Conservation (phyloP, 2,113 vertebrate species). For the Marmota flaviventris region DNA sequence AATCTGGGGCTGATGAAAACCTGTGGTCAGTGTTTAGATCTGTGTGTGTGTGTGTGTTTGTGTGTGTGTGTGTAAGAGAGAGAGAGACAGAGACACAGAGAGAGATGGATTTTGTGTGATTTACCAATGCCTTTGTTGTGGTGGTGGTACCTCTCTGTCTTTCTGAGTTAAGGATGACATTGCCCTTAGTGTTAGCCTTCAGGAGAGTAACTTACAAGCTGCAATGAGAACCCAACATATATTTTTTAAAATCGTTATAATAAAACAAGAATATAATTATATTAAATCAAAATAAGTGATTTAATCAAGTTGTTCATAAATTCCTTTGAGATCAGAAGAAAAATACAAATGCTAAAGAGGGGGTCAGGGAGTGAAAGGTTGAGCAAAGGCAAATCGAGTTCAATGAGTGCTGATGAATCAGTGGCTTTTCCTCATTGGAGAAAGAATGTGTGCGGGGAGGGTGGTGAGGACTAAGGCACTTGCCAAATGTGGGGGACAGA, state of each 20-base stretch:
- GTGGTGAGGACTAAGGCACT: not conserved
- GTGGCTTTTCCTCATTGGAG: not conserved
- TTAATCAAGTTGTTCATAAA: not conserved
- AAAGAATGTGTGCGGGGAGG: not conserved
- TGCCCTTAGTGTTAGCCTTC: not conserved
- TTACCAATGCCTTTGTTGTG: not conserved
- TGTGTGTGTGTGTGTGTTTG: too few species aligned
- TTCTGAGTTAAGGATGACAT: not conserved
- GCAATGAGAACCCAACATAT: not conserved
- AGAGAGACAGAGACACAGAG: too few species aligned
- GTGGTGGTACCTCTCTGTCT: not conserved
- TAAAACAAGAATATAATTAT: not conserved
- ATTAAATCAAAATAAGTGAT: not conserved
- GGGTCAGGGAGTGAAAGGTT: not conserved
- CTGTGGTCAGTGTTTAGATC: not conserved
- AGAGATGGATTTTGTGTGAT: not conserved
- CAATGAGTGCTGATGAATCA: not conserved
- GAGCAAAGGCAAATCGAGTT: not conserved
- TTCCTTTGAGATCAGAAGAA: not conserved
- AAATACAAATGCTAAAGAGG: not conserved
- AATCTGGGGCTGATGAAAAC: not conserved
- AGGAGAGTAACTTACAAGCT: not conserved
- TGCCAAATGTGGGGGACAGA: not conserved
- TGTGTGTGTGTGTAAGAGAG: too few species aligned
- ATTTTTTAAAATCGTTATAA: not conserved